Percentiles rank a stretch among this genome's conserved stretches.
phyloP scores from a whole-genome alignment of 2,888 invertebrate species.

The Dynastes grantii region DNA sequence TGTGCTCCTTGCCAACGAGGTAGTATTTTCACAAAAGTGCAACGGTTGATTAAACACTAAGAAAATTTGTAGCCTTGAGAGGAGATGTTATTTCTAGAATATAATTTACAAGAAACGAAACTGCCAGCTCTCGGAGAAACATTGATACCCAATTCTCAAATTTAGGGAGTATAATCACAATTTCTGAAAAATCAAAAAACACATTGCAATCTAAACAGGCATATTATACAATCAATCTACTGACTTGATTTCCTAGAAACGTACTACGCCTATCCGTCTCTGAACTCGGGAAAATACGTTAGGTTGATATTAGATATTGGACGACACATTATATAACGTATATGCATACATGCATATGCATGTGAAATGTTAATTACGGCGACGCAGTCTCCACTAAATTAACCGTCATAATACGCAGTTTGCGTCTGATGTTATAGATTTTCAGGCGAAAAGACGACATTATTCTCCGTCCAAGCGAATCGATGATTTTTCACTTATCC shows the following conservation, averaged over 20 bases:
- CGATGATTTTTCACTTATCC: not conserved
- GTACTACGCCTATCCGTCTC: not conserved
- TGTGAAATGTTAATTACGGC: constrained; percentile 45
- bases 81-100: too few relatives aligned
- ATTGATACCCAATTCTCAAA: not conserved
- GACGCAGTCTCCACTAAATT: constrained; percentile 28
- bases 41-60: too few relatives aligned
- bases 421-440: not conserved
- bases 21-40: too few relatives aligned
- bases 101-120: not conserved
- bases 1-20: too few relatives aligned
- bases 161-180: not conserved
- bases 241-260: not conserved
- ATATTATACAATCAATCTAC: not conserved
- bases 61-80: too few relatives aligned
- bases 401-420: constrained; percentile 14
- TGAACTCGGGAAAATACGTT: not conserved
- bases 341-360: constrained; percentile 49
- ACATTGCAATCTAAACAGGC: not conserved
- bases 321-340: constrained; percentile 30
- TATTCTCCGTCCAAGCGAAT: not conserved
- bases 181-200: too few relatives aligned
- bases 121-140: too few relatives aligned
- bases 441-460: not conserved
- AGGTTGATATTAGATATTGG: not conserved